Evolutionary conservation across 2,797 vertebrate genomes (phyloP).

Genomic region (Gobio occitaniae): DNA sequence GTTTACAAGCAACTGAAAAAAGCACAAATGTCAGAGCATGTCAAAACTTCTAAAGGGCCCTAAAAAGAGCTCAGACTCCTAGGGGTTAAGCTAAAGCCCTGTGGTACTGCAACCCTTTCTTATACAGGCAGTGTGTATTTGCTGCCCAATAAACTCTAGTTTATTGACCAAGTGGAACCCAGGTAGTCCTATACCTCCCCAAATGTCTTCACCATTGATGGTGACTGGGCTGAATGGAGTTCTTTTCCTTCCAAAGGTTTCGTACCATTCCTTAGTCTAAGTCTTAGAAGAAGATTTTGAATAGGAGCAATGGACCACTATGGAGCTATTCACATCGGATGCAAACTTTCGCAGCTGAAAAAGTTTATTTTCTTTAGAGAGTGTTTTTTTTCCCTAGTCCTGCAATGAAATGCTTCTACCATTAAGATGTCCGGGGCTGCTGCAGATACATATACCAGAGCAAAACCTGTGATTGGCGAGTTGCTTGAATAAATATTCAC

Average conservation of each 20-base stretch:
- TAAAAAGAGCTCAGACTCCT: no score
- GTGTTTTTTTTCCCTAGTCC: not conserved
- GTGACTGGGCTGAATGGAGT: not conserved
- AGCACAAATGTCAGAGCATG: no score
- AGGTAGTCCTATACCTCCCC: not conserved
- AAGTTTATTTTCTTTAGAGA: not conserved
- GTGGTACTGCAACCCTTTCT: not conserved
- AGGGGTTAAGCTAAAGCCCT: not conserved
- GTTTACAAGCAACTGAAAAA: no score
- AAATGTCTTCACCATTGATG: not conserved
- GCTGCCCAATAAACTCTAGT: not conserved
- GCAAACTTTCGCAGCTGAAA: not conserved
- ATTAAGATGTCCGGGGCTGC: not conserved
- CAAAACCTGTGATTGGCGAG: not conserved
- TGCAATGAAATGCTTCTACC: not conserved
- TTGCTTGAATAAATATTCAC: not conserved
- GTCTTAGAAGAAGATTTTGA: conserved; percentile 13
- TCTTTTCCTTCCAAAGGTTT: not conserved
- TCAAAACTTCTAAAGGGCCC: no score
- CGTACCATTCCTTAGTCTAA: not conserved
- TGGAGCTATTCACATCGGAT: not conserved
- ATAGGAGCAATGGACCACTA: not conserved
- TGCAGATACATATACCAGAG: not conserved
- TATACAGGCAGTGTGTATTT: not conserved
- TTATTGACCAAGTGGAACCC: not conserved